Percentiles rank a stretch among this genome's conserved stretches.
phyloP scores from a whole-genome alignment of 2,797 vertebrate species.

The Alosa sapidissima region DNA sequence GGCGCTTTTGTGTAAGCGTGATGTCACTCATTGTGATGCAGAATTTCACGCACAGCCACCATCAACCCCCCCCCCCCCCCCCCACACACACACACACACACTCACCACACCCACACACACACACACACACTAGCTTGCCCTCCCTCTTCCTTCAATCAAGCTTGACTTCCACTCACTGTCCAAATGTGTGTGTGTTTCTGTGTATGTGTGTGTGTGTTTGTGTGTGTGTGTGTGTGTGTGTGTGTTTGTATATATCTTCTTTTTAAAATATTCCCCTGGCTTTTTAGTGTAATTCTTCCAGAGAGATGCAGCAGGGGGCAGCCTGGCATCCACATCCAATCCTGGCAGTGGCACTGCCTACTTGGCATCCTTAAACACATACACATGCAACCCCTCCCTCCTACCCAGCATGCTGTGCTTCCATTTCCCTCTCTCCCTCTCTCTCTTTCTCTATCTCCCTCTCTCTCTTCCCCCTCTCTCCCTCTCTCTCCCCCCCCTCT shows the following conservation, averaged over 20 bases:
- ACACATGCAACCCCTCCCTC: background rate
- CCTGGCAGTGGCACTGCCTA: constrained; percentile 49
- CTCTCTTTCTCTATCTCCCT: background rate
- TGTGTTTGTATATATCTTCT: background rate
- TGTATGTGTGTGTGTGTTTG: constrained; percentile 1
- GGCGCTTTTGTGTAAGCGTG: constrained; percentile 57
- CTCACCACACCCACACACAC: constrained; percentile 25
- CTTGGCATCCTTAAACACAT: constrained; percentile 57
- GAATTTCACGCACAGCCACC: constrained; percentile 45
- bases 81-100: constrained; percentile 11
- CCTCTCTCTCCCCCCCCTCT: background rate
- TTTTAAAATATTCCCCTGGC: constrained; percentile 24
- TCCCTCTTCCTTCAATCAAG: background rate
- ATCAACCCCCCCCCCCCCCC: background rate
- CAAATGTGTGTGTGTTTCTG: background rate
- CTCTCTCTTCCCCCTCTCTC: background rate
- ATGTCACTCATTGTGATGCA: constrained; percentile 60
- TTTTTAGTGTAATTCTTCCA: constrained; percentile 57
- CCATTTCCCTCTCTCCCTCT: background rate
- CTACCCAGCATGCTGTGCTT: background rate
- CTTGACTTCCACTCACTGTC: background rate
- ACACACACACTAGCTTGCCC: constrained; percentile 27
- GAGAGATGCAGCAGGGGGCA: constrained; percentile 61
- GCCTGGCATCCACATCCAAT: constrained; percentile 57
- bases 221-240: background rate